Conservation (phyloP, 2,888 invertebrate species). For the Ganaspis brasiliensis region DNA sequence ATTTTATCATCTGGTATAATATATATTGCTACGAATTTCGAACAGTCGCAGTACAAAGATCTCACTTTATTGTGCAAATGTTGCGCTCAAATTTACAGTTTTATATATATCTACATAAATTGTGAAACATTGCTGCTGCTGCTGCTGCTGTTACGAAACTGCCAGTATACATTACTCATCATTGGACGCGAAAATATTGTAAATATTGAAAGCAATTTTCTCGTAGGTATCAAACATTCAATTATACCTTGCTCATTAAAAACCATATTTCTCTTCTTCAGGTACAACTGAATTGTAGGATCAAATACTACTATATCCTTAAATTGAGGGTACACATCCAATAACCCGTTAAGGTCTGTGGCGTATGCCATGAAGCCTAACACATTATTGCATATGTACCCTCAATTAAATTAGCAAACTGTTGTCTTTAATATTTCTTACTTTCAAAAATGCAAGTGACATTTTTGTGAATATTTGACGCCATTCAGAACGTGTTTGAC, state of each 20-base stretch:
- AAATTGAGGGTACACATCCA: too few relatives aligned
- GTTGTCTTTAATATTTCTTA: not conserved
- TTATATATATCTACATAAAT: slow-evolving; percentile 73
- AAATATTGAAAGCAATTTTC: slow-evolving; percentile 69
- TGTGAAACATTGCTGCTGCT: slow-evolving; percentile 76
- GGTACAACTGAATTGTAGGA: not conserved
- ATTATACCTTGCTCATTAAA: slow-evolving; percentile 56
- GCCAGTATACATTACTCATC: slow-evolving; percentile 72
- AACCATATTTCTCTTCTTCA: slow-evolving; percentile 31
- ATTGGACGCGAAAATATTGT: slow-evolving; percentile 68
- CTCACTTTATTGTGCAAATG: slow-evolving; percentile 74
- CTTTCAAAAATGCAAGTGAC: not conserved
- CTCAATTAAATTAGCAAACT: not conserved
- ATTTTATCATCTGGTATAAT: slow-evolving; percentile 60
- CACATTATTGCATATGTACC: too few relatives aligned
- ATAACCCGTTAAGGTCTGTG: too few relatives aligned
- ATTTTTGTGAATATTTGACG: slow-evolving; percentile 10
- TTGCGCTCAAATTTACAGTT: slow-evolving; percentile 78
- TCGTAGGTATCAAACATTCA: slow-evolving; percentile 66
- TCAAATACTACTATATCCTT: slow-evolving; percentile 9
- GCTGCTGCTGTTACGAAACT: slow-evolving; percentile 79
- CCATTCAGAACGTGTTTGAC: not conserved
- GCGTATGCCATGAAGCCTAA: too few relatives aligned
- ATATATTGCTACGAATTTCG: slow-evolving; percentile 54
- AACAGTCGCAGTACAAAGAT: slow-evolving; percentile 74